These are phyloP conservation scores for Herminia tarsipennalis DNA, from an alignment of 2,888 invertebrate species.

Conservation along the genomic window DNA sequence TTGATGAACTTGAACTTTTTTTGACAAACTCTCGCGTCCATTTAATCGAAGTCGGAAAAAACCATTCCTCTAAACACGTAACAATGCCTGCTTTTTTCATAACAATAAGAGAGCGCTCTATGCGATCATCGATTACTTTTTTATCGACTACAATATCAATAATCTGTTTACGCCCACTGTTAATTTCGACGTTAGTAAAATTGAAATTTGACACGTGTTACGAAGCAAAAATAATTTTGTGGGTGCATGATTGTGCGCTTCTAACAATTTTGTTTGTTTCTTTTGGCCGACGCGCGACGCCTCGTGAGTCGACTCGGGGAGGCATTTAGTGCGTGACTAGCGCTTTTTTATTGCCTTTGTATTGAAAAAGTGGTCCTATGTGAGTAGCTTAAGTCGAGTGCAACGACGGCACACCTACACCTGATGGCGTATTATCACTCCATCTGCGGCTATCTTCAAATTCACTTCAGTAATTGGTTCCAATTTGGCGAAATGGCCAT, in stretches of 20 bases:
- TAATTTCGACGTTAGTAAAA: slow-evolving; percentile 83
- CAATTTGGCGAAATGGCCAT: slow-evolving; percentile 66
- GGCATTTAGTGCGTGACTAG: slow-evolving; percentile 83
- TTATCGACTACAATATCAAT: slow-evolving; percentile 83
- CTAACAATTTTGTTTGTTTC: slow-evolving; percentile 80
- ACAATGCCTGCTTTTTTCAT: slow-evolving; percentile 77
- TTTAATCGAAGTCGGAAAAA: slow-evolving; percentile 68
- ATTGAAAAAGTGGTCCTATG: slow-evolving; percentile 71
- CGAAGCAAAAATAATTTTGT: slow-evolving; percentile 82
- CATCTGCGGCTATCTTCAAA: slow-evolving; percentile 52
- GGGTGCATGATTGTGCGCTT: slow-evolving; percentile 81
- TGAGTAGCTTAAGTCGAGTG: slow-evolving; percentile 21
- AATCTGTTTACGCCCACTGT: slow-evolving; percentile 85
- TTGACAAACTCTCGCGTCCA: slow-evolving; percentile 71
- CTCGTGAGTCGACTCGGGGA: slow-evolving; percentile 60
- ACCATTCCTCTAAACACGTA: slow-evolving; percentile 65
- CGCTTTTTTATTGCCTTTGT: slow-evolving; percentile 80
- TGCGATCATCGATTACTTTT: slow-evolving; percentile 85
- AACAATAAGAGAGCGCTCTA: slow-evolving; percentile 67
- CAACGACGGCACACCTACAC: slow-evolving; percentile 49
- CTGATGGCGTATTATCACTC: slow-evolving; percentile 63
- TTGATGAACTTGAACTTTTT: slow-evolving; percentile 79
- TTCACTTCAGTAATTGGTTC: slow-evolving; percentile 66
- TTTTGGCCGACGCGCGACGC: slow-evolving; percentile 75
- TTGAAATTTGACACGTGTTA: slow-evolving; percentile 85